These are phyloP conservation scores for Cordilura impudica DNA, from an alignment of 2,888 invertebrate genomes.

Conservation along the genomic window DNA sequence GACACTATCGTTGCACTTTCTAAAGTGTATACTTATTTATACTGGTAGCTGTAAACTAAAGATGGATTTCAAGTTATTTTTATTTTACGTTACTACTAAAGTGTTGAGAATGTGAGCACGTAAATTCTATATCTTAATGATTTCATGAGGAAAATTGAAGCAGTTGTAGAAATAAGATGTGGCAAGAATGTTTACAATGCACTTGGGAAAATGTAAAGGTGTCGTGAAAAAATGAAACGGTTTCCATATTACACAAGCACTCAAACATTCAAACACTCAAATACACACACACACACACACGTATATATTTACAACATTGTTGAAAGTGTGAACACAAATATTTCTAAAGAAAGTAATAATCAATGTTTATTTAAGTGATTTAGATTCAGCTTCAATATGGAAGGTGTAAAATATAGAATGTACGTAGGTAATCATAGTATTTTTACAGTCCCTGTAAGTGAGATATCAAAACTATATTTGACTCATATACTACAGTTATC, in stretches of 20 bases:
- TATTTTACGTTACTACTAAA: no score
- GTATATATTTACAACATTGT: no score
- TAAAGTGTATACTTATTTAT: constrained; percentile 19
- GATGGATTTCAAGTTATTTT: background rate
- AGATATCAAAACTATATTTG: no score
- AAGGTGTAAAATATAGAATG: no score
- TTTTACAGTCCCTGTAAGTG: no score
- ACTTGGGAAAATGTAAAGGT: constrained; percentile 57
- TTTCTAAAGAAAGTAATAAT: background rate
- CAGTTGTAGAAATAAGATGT: constrained; percentile 1
- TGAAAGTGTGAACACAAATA: background rate
- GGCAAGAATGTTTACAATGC: constrained; percentile 47
- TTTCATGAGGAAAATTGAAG: background rate
- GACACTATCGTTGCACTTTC: constrained; percentile 43
- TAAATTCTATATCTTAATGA: background rate
- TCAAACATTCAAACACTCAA: no score
- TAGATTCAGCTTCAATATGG: background rate
- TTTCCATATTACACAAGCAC: constrained; percentile 15
- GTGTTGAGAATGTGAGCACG: background rate
- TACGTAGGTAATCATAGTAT: no score
- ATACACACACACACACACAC: background rate
- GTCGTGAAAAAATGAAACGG: constrained; percentile 37
- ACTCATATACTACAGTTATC: no score
- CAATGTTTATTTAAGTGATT: background rate
- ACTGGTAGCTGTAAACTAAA: constrained; percentile 5